Evolutionary conservation across 2,113 vertebrate genomes (phyloP).

Genomic region (Pedetes capensis): DNA sequence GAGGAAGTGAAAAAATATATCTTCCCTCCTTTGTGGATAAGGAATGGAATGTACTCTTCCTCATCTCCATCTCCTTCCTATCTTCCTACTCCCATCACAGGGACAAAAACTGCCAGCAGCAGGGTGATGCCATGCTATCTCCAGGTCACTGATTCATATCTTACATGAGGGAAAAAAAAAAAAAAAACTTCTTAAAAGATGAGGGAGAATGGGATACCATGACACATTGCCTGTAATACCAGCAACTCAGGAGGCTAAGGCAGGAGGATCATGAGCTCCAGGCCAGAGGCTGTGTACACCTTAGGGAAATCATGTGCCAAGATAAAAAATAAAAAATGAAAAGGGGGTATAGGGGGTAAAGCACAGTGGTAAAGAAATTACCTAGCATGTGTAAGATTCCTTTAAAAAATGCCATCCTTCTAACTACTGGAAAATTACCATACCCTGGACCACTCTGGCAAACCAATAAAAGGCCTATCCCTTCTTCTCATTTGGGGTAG

Average conservation of each 20-base stretch:
- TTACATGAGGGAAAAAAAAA: too few relatives aligned
- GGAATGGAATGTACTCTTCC: not conserved
- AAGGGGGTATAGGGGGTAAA: too few relatives aligned
- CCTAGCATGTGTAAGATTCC: too few relatives aligned
- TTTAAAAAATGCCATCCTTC: not conserved
- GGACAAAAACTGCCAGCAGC: not conserved
- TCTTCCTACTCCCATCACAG: not conserved
- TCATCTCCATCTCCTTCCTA: not conserved
- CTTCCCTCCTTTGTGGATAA: not conserved
- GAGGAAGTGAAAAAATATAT: not conserved
- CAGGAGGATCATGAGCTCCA: too few relatives aligned
- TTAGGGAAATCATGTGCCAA: too few relatives aligned
- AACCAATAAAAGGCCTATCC: not conserved
- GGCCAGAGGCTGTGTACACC: too few relatives aligned
- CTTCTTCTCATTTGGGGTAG: not conserved
- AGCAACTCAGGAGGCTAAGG: too few relatives aligned
- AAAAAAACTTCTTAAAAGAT: too few relatives aligned
- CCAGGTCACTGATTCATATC: not conserved
- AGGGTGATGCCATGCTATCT: not conserved
- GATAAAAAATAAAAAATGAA: too few relatives aligned
- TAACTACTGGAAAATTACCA: not conserved
- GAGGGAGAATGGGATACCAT: too few relatives aligned
- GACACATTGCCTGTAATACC: too few relatives aligned
- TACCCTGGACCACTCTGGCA: not conserved
- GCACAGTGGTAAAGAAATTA: too few relatives aligned